Conservation (phyloP, 2,113 vertebrate species). For the Narcine bancroftii region DNA sequence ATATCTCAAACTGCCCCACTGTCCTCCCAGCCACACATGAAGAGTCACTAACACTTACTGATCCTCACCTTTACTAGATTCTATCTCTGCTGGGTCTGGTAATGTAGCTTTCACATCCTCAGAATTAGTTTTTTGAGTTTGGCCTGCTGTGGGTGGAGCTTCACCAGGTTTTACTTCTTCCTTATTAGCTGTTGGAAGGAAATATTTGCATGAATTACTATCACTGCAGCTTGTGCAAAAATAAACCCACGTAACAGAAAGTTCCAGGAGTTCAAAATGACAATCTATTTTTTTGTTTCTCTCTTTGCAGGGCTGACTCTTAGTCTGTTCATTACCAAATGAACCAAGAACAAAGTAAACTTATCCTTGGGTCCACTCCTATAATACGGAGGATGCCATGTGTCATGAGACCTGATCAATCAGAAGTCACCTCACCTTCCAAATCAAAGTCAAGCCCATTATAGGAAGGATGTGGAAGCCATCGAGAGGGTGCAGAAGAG, state of each 20-base stretch:
- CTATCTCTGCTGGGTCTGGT: neutral
- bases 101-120: neutral
- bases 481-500: too few relatives aligned
- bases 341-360: too few relatives aligned
- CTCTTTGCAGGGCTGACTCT: too few relatives aligned
- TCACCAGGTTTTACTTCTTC: conserved; percentile 54
- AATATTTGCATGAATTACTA: conserved; percentile 27
- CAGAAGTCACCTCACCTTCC: too few relatives aligned
- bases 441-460: too few relatives aligned
- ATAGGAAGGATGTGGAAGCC: too few relatives aligned
- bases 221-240: neutral
- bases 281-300: too few relatives aligned
- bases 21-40: neutral
- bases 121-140: conserved; percentile 24
- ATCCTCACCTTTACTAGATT: conserved; percentile 19
- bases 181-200: conserved; percentile 46
- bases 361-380: too few relatives aligned
- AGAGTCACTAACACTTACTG: neutral
- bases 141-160: conserved; percentile 54
- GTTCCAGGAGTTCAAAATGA: neutral
- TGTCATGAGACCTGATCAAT: too few relatives aligned
- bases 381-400: too few relatives aligned
- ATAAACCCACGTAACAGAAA: neutral
- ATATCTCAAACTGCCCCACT: neutral
- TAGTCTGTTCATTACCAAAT: too few relatives aligned